Conservation (phyloP, 2,113 vertebrate species). For the Oreocharis arfaki region DNA sequence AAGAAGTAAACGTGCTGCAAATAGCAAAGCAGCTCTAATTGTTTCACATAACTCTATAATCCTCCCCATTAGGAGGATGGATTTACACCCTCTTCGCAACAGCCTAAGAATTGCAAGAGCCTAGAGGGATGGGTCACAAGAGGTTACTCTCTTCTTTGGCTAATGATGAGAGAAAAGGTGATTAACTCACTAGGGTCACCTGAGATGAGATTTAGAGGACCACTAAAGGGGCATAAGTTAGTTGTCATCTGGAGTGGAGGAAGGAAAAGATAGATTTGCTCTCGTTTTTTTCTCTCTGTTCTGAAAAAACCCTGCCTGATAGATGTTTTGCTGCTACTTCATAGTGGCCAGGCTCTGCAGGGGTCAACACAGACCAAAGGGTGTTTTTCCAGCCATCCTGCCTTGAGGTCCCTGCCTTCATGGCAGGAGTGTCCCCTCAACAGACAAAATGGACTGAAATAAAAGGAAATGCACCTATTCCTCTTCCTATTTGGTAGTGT, state of each 20-base stretch:
- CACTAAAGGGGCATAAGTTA: neutral
- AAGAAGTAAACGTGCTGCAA: neutral
- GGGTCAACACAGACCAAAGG: neutral
- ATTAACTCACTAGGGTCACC: conserved; percentile 11
- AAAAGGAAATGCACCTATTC: neutral
- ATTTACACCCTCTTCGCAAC: neutral
- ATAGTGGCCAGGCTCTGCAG: neutral
- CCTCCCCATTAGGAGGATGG: neutral
- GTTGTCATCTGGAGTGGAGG: neutral
- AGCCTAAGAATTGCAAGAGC: neutral
- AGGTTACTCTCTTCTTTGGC: neutral
- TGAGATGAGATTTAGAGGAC: neutral
- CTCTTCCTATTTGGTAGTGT: too few relatives aligned
- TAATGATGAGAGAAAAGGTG: conserved; percentile 8
- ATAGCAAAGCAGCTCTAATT: neutral
- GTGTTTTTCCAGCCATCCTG: neutral
- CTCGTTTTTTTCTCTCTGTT: neutral
- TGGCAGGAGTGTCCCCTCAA: neutral
- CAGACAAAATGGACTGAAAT: neutral
- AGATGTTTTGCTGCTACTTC: neutral
- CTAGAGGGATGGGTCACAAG: neutral
- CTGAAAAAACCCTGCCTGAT: neutral
- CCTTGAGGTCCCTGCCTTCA: neutral
- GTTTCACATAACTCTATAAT: neutral
- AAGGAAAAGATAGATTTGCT: neutral